Base-by-base conservation (phyloP, 2,113 vertebrate genomes). In the Pseudois nayaur region DNA sequence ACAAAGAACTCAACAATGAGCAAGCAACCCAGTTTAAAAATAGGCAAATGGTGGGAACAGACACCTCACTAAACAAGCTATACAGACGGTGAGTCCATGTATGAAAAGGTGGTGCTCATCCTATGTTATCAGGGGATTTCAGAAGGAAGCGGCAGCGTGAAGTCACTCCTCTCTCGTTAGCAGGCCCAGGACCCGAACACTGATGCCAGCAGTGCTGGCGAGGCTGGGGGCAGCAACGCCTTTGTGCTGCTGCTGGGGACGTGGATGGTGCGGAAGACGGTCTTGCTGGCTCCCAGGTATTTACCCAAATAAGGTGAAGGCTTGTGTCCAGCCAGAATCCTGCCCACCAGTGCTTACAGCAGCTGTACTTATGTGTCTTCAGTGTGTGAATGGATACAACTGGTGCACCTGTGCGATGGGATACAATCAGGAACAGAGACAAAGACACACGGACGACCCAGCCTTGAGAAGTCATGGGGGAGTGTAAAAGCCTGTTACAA, bases 231-330 rank as follows among this genome's bases (percentile, higher is more conserved):
- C n/a, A 21, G 25, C 48, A 74, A 16, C 3, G 71, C 40, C 36
- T 8, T 8, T 23, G 6, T 8, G 16, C 71, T 15, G 23, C 71
- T 43, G 71, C 36, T 15, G 71, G 71, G 71, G 71, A 15, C 3
- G 1, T 6, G 12, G 40, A 4, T 1, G 12, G 71, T 7, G 23
- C 1, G 3, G 71, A 14, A 4, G 23, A 27, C 1, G 1, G 40
- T 45, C 71, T 57, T 76, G 55, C 5, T 2, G 31, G 67, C 29
- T 57, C 5, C 52, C 40, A 25, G 36, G 52, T 25, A 33, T 57
- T 76, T 10, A 89, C 29, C 8, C 52, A 76, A 31, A 15, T 8
- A 27, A 15, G 71, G 36, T 8, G 71, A 27, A 8, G 8, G 71
- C 40, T 27, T 76, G 2, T 2, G 40, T 43, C 71, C 40, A 27